Evolutionary conservation across 2,113 vertebrate genomes (phyloP), one percentile per base, ranked within the genome.

Genomic region (Menura novaehollandiae): DNA sequence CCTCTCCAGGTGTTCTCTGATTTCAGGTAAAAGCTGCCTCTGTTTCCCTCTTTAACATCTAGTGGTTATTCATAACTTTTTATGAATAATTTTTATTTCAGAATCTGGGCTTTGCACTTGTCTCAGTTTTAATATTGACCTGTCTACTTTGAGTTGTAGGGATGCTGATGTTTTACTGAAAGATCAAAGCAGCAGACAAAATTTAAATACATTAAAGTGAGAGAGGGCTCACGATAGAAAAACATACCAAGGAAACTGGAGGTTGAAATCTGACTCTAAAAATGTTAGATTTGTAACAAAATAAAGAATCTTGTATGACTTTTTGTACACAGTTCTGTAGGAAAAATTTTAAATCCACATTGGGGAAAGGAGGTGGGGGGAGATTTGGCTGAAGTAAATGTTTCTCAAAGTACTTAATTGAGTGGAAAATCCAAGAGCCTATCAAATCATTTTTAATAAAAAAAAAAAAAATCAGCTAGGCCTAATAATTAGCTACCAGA

Each of bases 281-380:
- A 91, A 60, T 68, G 3, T 79, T 59, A 64, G 10, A 59, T 63
- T 72, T 86, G 39, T 73, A 94, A 80, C 33, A 15, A 89, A 86
- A 85, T 15, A 49, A 77, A 87, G 77, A 39, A 11, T 1, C 9
- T 66, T 71, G 14, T 11, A 13, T 32, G 11, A 26, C 11, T 55
- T 83, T 72, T 64, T 79, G 22, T 83, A 72, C 44, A 64, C 11
- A 28, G 6, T 64, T 91, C 26, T 56, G 14, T 37, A 81, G 20
- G 33, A 91, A 82, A 90, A 72, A 39, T 4, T 4, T 71, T 58
- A 56, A 89, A 83, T 27, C 18, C 43, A 58, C 11, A 9, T 4
- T 68, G 11, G 1, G 9, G 8, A 23, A 75, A 55, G 28, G 11
- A 35, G 5, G 0, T 13, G 1, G 18, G 16, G 11, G 10, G 4